Conservation (phyloP, 2,797 vertebrate genomes). For the Lepidocolaptes lacrymiger region DNA sequence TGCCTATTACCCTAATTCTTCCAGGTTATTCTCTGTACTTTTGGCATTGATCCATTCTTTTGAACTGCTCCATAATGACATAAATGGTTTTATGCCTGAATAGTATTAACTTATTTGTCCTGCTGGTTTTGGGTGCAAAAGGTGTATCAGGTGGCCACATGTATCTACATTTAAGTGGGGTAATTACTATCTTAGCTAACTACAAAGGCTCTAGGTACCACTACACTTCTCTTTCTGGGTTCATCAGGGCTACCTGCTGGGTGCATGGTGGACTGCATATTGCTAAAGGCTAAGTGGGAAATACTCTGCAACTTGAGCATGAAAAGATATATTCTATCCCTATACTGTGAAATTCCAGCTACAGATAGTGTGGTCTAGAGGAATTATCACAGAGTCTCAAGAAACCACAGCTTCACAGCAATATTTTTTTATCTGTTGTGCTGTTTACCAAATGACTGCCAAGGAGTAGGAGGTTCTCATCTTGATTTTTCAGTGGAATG, state of each 20-base stretch:
- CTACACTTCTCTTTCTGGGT: not conserved
- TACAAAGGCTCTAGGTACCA: not conserved
- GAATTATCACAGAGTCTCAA: not conserved
- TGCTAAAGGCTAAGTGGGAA: not conserved
- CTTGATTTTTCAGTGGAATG: not conserved
- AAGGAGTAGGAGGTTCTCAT: not conserved
- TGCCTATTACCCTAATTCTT: not conserved
- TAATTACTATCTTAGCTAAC: not conserved
- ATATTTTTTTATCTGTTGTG: not conserved
- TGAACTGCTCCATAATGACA: not conserved
- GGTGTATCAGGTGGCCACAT: not conserved
- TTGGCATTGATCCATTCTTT: not conserved
- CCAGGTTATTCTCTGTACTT: not conserved
- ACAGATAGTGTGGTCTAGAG: not conserved
- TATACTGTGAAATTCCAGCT: not conserved
- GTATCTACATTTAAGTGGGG: not conserved
- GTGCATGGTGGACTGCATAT: not conserved
- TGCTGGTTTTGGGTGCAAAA: not conserved
- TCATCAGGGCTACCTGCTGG: not conserved
- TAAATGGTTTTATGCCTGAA: not conserved
- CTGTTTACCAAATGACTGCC: not conserved
- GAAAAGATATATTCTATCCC: not conserved
- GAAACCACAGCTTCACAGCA: not conserved
- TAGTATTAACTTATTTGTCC: not conserved
- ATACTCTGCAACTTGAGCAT: not conserved